These are phyloP conservation scores for Hiodon alosoides DNA, from an alignment of 2,113 vertebrate genomes.

Conservation along the genomic window DNA sequence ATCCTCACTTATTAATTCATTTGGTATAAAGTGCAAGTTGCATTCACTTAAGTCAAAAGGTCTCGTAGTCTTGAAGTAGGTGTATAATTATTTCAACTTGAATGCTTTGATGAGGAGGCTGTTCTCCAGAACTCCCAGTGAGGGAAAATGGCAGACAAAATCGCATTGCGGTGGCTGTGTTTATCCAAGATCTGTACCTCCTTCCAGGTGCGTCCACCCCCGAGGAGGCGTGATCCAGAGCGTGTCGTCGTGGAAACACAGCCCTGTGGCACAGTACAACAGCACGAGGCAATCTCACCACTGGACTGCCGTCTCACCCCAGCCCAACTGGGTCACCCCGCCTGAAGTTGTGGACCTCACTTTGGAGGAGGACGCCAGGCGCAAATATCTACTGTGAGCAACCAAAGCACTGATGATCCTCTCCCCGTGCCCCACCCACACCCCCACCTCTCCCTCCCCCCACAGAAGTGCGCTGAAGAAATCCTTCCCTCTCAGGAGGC, in stretches of 20 bases:
- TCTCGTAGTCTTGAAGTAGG: not conserved
- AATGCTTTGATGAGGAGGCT: not conserved
- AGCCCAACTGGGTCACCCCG: constrained; percentile 85
- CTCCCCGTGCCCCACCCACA: constrained; percentile 21
- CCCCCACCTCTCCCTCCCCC: constrained; percentile 20
- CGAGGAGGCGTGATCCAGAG: constrained; percentile 92
- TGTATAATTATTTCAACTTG: no score
- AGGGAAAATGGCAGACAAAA: not conserved
- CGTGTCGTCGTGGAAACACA: constrained; percentile 84
- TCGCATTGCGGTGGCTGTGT: not conserved
- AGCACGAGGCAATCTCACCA: constrained; percentile 67
- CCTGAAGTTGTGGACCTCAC: constrained; percentile 95
- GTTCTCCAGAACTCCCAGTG: not conserved
- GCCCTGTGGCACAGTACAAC: constrained; percentile 63
- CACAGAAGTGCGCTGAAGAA: constrained; percentile 41
- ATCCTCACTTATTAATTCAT: no score
- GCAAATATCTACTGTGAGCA: constrained; percentile 87
- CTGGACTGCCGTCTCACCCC: constrained; percentile 81
- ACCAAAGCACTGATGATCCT: constrained; percentile 62
- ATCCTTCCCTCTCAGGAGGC: constrained; percentile 53
- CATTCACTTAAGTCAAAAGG: no score
- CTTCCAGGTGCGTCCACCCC: constrained; percentile 77
- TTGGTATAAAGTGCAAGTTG: no score
- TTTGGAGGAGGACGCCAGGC: constrained; percentile 85
- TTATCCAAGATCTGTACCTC: constrained; percentile 13